A percentile compares a stretch with the other conserved stretches of the same genome.
Conservation (phyloP, 2,113 vertebrate species). For the Spea bombifrons region DNA sequence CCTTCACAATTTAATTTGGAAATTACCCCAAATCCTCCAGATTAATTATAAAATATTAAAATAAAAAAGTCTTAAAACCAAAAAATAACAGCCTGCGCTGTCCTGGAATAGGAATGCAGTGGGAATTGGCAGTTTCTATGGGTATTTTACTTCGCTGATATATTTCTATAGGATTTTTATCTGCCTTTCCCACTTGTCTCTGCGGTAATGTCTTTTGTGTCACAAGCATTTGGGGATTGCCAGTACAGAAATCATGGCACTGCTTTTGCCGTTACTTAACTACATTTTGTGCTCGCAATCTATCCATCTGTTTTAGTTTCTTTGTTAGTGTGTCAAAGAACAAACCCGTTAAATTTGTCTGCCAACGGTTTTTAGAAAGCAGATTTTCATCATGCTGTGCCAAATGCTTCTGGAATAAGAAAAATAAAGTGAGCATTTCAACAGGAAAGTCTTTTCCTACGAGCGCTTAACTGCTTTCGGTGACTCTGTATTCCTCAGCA, state of each 20-base stretch:
- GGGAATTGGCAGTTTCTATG: conserved; percentile 18
- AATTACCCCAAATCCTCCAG: neutral
- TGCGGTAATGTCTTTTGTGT: conserved; percentile 44
- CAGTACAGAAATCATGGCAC: conserved; percentile 31
- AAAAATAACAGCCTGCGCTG: neutral
- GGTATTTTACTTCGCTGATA: conserved; percentile 7
- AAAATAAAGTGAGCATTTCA: conserved; percentile 42
- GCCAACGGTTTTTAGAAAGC: conserved; percentile 48
- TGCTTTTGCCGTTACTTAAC: conserved; percentile 32
- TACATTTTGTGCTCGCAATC: conserved; percentile 24
- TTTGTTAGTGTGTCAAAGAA: conserved; percentile 42
- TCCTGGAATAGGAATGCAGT: neutral
- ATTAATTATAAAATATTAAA: neutral
- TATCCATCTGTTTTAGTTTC: conserved; percentile 38
- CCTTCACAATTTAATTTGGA: neutral
- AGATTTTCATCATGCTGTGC: conserved; percentile 42
- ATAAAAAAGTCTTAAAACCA: conserved; percentile 4
- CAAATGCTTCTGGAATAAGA: conserved; percentile 36
- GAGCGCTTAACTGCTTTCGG: conserved; percentile 36
- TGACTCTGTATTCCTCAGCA: conserved; percentile 16
- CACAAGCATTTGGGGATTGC: conserved; percentile 38
- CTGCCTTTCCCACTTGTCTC: conserved; percentile 44
- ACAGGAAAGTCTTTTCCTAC: conserved; percentile 35
- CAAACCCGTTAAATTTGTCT: conserved; percentile 43
- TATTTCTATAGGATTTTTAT: conserved; percentile 34